Percentiles rank a stretch among this genome's conserved stretches.
Conservation (phyloP, 2,888 invertebrate genomes). For the Tethea ocularis region DNA sequence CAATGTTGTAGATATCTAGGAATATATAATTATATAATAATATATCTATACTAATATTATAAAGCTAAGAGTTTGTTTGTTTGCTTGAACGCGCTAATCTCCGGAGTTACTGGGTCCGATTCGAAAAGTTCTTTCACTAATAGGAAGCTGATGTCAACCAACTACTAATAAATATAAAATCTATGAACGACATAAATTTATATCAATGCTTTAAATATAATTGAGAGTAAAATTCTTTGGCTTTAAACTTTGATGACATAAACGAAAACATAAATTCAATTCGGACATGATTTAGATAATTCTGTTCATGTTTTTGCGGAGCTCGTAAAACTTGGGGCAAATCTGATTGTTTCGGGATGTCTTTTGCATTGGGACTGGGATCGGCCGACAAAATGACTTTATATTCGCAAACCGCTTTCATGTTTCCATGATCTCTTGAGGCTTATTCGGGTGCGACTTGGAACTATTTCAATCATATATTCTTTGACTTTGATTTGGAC, state of each 20-base stretch:
- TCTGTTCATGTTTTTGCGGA: conserved; percentile 27
- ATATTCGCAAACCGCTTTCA: conserved; percentile 8
- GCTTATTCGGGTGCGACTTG: conserved; percentile 5
- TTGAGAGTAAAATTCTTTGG: neutral
- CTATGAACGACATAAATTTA: too few relatives aligned
- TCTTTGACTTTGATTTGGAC: conserved; percentile 6
- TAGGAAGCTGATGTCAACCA: too few relatives aligned
- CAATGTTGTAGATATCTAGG: too few relatives aligned
- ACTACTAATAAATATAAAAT: too few relatives aligned
- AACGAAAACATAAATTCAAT: conserved; percentile 19
- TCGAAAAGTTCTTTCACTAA: too few relatives aligned
- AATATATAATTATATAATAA: too few relatives aligned
- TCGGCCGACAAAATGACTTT: conserved; percentile 7
- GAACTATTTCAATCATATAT: conserved; percentile 6
- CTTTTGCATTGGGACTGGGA: conserved; percentile 12
- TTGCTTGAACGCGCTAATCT: too few relatives aligned
- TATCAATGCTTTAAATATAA: neutral
- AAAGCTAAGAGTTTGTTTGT: too few relatives aligned
- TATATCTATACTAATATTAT: too few relatives aligned
- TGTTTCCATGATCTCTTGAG: conserved; percentile 25
- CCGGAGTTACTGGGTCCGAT: too few relatives aligned
- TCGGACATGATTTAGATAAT: conserved; percentile 27
- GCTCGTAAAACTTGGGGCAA: conserved; percentile 32
- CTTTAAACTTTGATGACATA: conserved; percentile 5
- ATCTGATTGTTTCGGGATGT: conserved; percentile 41